Conservation (phyloP, 2,797 vertebrate species). For the Hephaestus fuliginosus region DNA sequence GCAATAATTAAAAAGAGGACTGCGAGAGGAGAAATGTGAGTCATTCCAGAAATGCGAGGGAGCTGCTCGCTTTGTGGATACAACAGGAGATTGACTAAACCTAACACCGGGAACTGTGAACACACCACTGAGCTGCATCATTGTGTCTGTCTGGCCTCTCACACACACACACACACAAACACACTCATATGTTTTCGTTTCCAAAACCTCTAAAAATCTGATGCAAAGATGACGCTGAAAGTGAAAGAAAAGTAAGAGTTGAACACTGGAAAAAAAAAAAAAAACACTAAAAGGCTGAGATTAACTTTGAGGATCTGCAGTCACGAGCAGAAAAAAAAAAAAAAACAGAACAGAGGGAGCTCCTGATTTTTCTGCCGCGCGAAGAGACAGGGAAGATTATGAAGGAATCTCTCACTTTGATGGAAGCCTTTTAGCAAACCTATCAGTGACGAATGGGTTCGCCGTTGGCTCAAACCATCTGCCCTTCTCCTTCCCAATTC, state of each 20-base stretch:
- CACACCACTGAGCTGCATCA: slow-evolving; percentile 62
- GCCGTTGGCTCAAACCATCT: slow-evolving; percentile 45
- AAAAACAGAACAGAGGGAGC: slow-evolving; percentile 38
- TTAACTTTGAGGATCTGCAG: slow-evolving; percentile 29
- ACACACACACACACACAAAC: slow-evolving; percentile 23
- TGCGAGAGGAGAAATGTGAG: slow-evolving; percentile 84
- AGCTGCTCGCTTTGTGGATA: slow-evolving; percentile 81
- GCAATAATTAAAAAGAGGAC: slow-evolving; percentile 72
- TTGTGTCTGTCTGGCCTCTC: slow-evolving; percentile 53
- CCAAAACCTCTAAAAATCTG: slow-evolving; percentile 34
- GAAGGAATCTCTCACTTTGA: slow-evolving; percentile 69
- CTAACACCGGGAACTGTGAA: slow-evolving; percentile 69
- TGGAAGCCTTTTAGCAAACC: slow-evolving; percentile 70
- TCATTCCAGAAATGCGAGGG: slow-evolving; percentile 89
- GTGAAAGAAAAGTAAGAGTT: slow-evolving; percentile 15
- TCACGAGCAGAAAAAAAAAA: not conserved
- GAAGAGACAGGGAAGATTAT: slow-evolving; percentile 55
- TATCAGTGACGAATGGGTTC: slow-evolving; percentile 66
- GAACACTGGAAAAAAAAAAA: not conserved
- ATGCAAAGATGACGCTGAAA: slow-evolving; percentile 44
- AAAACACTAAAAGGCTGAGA: slow-evolving; percentile 7
- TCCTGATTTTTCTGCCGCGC: slow-evolving; percentile 45
- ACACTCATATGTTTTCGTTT: slow-evolving; percentile 30
- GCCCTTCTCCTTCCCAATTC: slow-evolving; percentile 5
- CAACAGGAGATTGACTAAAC: slow-evolving; percentile 70